Base-by-base conservation (phyloP, 2,797 vertebrate species). In the Nothura maculosa region DNA sequence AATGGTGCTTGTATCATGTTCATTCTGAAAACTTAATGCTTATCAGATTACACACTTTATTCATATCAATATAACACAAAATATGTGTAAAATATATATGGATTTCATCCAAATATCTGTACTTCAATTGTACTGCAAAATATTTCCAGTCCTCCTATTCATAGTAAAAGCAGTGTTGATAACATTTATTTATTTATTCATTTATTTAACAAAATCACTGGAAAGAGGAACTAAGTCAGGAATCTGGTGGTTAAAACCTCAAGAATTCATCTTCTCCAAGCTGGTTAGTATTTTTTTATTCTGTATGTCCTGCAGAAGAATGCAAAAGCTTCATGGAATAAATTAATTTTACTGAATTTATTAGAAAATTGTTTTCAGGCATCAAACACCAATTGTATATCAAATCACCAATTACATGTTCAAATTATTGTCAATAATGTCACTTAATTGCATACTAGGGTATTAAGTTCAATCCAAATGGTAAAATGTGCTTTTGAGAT, bases 401-500 rank as follows among this genome's bases (percentile, higher is more conserved):
- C 70, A 95, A 93, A 95, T 96, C 70, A 64, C 94, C 73, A 87
- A 89, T 92, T 95, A 78, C 25, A 50, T 64, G 19, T 81, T 93
- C 61, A 93, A 93, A 91, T 8, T 16, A 43, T 57, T 92, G 79
- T 93, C 84, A 96, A 73, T 88, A 87, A 84, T 89, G 38, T 73
- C 63, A 81, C 32, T 89, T 95, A 95, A 93, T 95, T 94, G 64
- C 52, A 92, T 47, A 32, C n/a, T 85, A 61, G 22, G 25, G 40
- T 94, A 89, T 88, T 95, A 94, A 92, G 91, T 94, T 96, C 70
- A 96, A 74, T 72, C 70, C 70, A 94, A 93, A 94, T 81, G 34
- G 28, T 83, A 91, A 86, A 88, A 92, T 84, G 87, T 73, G 48
- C 61, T 81, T 92, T 94, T 95, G 89, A 94, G 74, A 97, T 94